A percentile compares a stretch with the other conserved stretches of the same genome.
Conservation (phyloP, 2,888 invertebrate species). For the Hemithea aestivaria region DNA sequence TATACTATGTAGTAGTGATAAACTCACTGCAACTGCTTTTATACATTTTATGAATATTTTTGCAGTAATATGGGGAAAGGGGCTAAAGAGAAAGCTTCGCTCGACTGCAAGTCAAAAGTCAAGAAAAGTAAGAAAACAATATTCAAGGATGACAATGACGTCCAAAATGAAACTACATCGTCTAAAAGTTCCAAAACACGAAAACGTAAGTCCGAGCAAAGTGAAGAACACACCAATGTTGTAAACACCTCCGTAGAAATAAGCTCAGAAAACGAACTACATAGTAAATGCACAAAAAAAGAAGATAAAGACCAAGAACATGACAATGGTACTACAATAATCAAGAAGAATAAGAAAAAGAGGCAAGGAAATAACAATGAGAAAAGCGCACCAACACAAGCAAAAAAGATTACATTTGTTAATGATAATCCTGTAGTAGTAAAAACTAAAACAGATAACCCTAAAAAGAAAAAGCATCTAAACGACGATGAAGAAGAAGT, state of each 20-base stretch:
- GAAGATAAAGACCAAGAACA: not conserved
- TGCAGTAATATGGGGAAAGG: constrained; percentile 11
- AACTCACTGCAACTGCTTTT: no score
- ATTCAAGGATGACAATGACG: not conserved
- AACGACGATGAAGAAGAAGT: constrained; percentile 51
- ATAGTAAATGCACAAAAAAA: not conserved
- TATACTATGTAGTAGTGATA: no score
- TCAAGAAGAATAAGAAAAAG: constrained; percentile 17
- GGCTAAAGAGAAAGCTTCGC: constrained; percentile 1
- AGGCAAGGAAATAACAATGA: constrained; percentile 17
- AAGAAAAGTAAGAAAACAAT: constrained; percentile 4
- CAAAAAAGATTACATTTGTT: constrained; percentile 37
- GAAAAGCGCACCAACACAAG: constrained; percentile 11
- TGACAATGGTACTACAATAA: not conserved
- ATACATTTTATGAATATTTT: no score
- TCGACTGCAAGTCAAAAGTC: constrained; percentile 2
- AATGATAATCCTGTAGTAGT: constrained; percentile 31
- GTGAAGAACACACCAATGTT: no score
- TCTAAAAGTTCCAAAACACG: not conserved
- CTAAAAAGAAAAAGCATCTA: constrained; percentile 23
- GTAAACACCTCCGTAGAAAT: no score
- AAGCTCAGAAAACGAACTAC: not conserved
- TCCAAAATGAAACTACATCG: not conserved
- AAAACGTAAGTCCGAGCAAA: no score
- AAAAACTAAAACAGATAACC: constrained; percentile 13